Conservation (phyloP, 1,140 invertebrate species). For the Drosophila athabasca region DNA sequence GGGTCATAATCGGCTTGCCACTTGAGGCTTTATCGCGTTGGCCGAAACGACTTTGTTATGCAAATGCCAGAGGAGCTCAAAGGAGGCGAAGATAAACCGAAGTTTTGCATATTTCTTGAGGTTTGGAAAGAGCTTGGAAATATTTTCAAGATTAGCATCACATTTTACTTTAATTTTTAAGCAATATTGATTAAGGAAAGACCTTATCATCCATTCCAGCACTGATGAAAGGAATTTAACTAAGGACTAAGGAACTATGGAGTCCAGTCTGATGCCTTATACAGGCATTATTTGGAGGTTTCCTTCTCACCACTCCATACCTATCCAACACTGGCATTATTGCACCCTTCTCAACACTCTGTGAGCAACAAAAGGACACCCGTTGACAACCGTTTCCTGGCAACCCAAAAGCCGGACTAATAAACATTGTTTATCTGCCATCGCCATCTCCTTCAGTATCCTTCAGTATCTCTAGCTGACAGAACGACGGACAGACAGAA, state of each 20-base stretch:
- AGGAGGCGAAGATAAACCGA: slow-evolving; percentile 1
- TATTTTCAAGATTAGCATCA: not conserved
- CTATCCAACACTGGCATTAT: not conserved
- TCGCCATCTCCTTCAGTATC: slow-evolving; percentile 5
- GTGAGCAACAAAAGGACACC: slow-evolving; percentile 2
- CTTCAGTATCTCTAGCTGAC: not conserved
- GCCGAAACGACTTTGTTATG: slow-evolving; percentile 68
- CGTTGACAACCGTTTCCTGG: slow-evolving; percentile 46
- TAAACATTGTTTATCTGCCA: slow-evolving; percentile 45
- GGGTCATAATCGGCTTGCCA: slow-evolving; percentile 77
- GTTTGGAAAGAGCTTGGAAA: not conserved
- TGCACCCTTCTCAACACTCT: not conserved
- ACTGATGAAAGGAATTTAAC: no score
- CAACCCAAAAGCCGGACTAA: slow-evolving; percentile 34
- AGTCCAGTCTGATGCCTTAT: not conserved
- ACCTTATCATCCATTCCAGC: no score
- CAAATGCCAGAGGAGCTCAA: slow-evolving; percentile 41
- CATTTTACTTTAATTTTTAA: not conserved
- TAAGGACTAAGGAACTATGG: no score
- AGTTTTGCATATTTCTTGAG: slow-evolving; percentile 1
- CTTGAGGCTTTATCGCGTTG: slow-evolving; percentile 49
- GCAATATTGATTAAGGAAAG: not conserved
- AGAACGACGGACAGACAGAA: not conserved
- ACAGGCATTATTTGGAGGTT: no score
- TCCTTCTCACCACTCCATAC: no score